Conservation (phyloP, 2,888 invertebrate genomes). For the Scotopteryx bipunctaria region DNA sequence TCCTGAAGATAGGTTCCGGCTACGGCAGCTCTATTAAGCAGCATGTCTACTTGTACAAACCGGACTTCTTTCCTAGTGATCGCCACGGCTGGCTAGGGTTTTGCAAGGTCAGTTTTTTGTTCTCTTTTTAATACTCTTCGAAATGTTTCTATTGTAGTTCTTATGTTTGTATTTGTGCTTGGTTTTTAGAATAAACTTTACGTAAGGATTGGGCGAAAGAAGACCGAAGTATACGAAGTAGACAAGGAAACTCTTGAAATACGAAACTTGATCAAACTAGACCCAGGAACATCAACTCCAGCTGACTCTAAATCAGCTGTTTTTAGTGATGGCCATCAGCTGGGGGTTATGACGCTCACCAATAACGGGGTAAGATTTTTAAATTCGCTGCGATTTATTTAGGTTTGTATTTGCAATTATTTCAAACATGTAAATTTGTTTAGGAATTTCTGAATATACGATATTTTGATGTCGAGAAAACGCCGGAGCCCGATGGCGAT, state of each 20-base stretch:
- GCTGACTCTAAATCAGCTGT: slow-evolving; percentile 69
- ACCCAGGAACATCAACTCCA: slow-evolving; percentile 56
- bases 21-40: slow-evolving; percentile 96
- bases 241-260: slow-evolving; percentile 71
- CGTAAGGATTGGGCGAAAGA: slow-evolving; percentile 85
- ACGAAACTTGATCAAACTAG: slow-evolving; percentile 59
- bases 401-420: slow-evolving; percentile 2
- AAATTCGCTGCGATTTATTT: too few relatives aligned
- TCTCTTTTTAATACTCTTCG: neutral
- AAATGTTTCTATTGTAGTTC: neutral
- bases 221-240: slow-evolving; percentile 74
- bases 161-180: too few relatives aligned
- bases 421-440: slow-evolving; percentile 4
- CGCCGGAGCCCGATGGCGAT: slow-evolving; percentile 49
- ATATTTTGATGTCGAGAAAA: slow-evolving; percentile 62
- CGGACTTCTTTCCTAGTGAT: slow-evolving; percentile 90
- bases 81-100: slow-evolving; percentile 92
- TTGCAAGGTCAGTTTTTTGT: slow-evolving; percentile 85
- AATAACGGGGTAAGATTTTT: slow-evolving; percentile 69
- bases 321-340: slow-evolving; percentile 73
- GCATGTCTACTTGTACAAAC: slow-evolving; percentile 93
- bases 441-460: slow-evolving; percentile 71
- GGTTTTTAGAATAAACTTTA: slow-evolving; percentile 89
- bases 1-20: slow-evolving; percentile 97
- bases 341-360: slow-evolving; percentile 78